These are phyloP conservation scores for Germaria angustata DNA, from an alignment of 2,888 invertebrate species.

Conservation along the genomic window DNA sequence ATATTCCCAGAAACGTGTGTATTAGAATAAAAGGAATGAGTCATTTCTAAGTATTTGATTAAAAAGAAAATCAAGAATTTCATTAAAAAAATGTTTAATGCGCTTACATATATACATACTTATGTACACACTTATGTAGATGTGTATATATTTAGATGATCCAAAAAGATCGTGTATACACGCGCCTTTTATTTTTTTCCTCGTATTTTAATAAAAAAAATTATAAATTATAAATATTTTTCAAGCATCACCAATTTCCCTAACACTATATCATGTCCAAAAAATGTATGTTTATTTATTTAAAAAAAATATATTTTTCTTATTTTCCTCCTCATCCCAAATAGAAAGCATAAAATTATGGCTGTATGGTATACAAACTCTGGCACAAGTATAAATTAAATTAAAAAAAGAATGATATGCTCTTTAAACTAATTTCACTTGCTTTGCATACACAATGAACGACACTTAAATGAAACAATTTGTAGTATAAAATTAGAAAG, in stretches of 20 bases:
- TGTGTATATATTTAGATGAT: background rate
- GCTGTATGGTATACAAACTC: too few relatives aligned
- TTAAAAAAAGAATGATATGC: too few relatives aligned
- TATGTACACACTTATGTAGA: background rate
- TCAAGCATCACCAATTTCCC: background rate
- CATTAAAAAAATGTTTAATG: background rate
- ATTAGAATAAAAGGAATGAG: background rate
- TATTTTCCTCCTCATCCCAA: background rate
- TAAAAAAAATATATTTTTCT: background rate
- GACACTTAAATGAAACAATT: too few relatives aligned
- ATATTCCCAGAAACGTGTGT: background rate
- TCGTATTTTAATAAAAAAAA: slow-evolving; percentile 19
- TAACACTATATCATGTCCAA: too few relatives aligned
- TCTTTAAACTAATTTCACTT: too few relatives aligned
- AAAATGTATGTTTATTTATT: too few relatives aligned
- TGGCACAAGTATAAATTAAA: background rate
- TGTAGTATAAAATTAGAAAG: background rate
- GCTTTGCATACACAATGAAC: too few relatives aligned
- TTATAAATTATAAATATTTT: slow-evolving; percentile 12
- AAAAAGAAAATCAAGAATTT: too few relatives aligned
- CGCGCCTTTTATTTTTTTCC: slow-evolving; percentile 4
- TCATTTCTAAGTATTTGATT: slow-evolving; percentile 6
- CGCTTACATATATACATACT: background rate
- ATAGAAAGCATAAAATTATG: background rate
- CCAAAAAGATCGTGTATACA: background rate